Evolutionary conservation across 2,113 vertebrate species (phyloP).

Genomic region (Scomber japonicus): DNA sequence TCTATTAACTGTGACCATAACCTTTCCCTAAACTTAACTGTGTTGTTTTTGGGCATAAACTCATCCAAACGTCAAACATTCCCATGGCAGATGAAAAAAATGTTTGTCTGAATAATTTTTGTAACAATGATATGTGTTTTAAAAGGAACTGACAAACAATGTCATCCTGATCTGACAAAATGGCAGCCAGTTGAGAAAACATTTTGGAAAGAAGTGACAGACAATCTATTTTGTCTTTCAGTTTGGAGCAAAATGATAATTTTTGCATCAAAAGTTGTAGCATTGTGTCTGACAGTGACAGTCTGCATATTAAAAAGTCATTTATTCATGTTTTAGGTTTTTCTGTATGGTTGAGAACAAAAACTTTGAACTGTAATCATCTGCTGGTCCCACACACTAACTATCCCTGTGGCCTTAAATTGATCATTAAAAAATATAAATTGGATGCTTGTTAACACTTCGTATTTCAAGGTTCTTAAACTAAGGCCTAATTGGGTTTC

Average conservation of each 20-base stretch:
- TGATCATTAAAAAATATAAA: slow-evolving; percentile 34
- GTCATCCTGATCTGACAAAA: too few relatives aligned
- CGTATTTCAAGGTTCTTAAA: slow-evolving; percentile 4
- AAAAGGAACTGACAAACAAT: too few relatives aligned
- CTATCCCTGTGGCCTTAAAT: slow-evolving; percentile 1
- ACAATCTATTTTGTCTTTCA: too few relatives aligned
- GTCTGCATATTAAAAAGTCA: not conserved
- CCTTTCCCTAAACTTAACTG: too few relatives aligned
- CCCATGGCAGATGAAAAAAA: too few relatives aligned
- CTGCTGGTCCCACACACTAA: not conserved
- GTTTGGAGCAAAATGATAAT: too few relatives aligned
- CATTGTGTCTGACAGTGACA: not conserved
- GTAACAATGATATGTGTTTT: too few relatives aligned
- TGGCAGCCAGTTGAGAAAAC: too few relatives aligned
- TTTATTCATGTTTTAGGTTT: not conserved
- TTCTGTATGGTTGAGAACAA: not conserved
- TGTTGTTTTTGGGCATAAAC: too few relatives aligned
- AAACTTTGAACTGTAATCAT: slow-evolving; percentile 44
- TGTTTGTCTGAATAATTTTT: too few relatives aligned
- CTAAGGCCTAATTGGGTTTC: not conserved
- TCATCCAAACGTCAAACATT: too few relatives aligned
- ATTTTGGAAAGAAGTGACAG: not conserved
- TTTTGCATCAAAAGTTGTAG: not conserved
- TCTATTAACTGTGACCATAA: too few relatives aligned
- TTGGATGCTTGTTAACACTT: not conserved